Percentiles rank a stretch among this genome's conserved stretches.
These are phyloP conservation scores for Coelinius sp. DNA, from an alignment of 2,888 invertebrate species.

Conservation along the genomic window DNA sequence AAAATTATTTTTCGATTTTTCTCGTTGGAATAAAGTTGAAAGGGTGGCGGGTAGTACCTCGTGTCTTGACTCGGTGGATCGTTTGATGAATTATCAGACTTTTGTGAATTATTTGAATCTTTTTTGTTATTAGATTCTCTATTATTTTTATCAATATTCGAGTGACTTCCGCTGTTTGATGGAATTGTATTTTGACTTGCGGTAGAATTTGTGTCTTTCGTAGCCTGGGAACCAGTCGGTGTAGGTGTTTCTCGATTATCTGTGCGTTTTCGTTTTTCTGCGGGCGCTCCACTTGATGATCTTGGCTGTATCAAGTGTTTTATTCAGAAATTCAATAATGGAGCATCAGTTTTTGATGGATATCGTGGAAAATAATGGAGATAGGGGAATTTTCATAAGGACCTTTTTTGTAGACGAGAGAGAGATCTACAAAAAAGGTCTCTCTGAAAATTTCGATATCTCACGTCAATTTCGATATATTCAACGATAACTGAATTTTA, in stretches of 20 bases:
- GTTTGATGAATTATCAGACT: slow-evolving; percentile 4
- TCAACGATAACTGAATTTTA: too few species aligned
- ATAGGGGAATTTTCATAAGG: too few species aligned
- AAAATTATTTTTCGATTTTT: too few species aligned
- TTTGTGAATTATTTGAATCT: not conserved
- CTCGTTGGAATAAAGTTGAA: too few species aligned
- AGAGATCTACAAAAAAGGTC: too few species aligned
- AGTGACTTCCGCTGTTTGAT: slow-evolving; percentile 23
- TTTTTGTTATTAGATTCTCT: not conserved
- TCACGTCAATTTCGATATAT: too few species aligned
- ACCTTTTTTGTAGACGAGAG: too few species aligned
- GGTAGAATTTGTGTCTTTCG: slow-evolving; percentile 11
- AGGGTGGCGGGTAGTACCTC: too few species aligned
- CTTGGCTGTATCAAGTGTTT: slow-evolving; percentile 32
- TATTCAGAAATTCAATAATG: too few species aligned
- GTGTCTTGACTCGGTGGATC: slow-evolving; percentile 5
- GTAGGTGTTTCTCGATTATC: slow-evolving; percentile 41
- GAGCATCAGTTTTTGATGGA: too few species aligned
- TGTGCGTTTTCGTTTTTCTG: slow-evolving; percentile 43
- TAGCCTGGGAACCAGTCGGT: slow-evolving; percentile 14
- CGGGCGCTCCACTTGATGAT: slow-evolving; percentile 39
- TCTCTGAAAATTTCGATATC: too few species aligned
- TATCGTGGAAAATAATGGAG: too few species aligned
- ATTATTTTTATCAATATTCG: not conserved
- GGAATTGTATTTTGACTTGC: slow-evolving; percentile 19